phyloP scores from a whole-genome alignment of 2,797 vertebrate genomes.

The Megalops cyprinoides region DNA sequence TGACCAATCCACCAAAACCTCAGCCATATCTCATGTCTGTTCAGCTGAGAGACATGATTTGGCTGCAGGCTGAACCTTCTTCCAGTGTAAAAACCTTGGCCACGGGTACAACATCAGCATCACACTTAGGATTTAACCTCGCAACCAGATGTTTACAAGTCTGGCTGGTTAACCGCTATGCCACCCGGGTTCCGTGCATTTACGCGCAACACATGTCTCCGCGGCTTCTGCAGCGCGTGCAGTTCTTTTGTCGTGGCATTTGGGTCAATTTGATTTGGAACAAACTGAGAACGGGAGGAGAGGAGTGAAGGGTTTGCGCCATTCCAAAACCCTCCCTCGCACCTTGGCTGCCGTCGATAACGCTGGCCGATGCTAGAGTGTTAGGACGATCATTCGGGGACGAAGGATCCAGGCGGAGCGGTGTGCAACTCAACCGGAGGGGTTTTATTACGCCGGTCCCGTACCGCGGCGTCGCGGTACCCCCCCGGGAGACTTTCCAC shows the following conservation, averaged over 20 bases:
- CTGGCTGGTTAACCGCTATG: neutral
- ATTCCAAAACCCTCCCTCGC: conserved; percentile 49
- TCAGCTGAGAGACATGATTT: too few species aligned
- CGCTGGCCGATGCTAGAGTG: conserved; percentile 27
- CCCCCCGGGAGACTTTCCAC: neutral
- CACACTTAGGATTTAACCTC: neutral
- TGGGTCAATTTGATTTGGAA: conserved; percentile 21
- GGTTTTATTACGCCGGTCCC: neutral
- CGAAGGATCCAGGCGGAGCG: neutral
- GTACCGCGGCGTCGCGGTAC: neutral
- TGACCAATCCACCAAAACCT: neutral
- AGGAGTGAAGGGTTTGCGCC: too few species aligned
- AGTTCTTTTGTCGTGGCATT: neutral
- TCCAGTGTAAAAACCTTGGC: too few species aligned
- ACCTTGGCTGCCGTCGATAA: conserved; percentile 14
- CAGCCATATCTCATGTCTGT: neutral
- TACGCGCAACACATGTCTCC: neutral
- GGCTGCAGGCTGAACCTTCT: too few species aligned
- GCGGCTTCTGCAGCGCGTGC: neutral
- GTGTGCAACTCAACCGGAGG: neutral
- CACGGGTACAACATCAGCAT: neutral
- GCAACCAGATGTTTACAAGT: neutral
- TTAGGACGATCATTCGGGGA: conserved; percentile 8
- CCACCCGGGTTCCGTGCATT: too few species aligned
- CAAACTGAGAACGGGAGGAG: neutral